phyloP scores from a whole-genome alignment of 2,113 vertebrate species.

The Hemiscyllium ocellatum region DNA sequence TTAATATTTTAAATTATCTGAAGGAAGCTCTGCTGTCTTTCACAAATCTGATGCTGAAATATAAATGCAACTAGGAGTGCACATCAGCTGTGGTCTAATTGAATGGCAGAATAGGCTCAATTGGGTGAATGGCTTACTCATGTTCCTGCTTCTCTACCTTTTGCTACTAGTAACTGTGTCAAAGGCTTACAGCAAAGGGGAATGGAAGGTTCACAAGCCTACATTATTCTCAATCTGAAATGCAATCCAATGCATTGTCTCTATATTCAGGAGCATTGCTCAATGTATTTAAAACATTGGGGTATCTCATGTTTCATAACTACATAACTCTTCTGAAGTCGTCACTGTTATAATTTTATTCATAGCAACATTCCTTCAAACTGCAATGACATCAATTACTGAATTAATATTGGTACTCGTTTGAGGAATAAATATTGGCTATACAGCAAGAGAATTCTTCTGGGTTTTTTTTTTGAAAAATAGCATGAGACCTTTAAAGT shows the following conservation, averaged over 20 bases:
- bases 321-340: background rate
- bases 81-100: too few species aligned
- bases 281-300: background rate
- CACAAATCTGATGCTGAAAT: too few species aligned
- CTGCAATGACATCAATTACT: background rate
- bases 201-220: background rate
- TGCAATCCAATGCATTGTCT: background rate
- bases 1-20: too few species aligned
- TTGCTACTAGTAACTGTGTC: background rate
- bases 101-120: too few species aligned
- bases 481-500: background rate
- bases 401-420: background rate
- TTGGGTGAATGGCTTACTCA: too few species aligned
- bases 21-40: too few species aligned
- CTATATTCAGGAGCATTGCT: background rate
- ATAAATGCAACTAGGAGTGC: too few species aligned
- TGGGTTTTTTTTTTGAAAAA: background rate
- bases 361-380: background rate
- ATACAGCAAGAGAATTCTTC: background rate
- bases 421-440: background rate
- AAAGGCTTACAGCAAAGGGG: background rate
- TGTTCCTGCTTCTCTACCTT: background rate
- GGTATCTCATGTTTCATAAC: background rate
- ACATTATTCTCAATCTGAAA: background rate
- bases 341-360: background rate